Evolutionary conservation across 2,888 invertebrate species (phyloP).

Genomic region (Chaitophorus viminalis): DNA sequence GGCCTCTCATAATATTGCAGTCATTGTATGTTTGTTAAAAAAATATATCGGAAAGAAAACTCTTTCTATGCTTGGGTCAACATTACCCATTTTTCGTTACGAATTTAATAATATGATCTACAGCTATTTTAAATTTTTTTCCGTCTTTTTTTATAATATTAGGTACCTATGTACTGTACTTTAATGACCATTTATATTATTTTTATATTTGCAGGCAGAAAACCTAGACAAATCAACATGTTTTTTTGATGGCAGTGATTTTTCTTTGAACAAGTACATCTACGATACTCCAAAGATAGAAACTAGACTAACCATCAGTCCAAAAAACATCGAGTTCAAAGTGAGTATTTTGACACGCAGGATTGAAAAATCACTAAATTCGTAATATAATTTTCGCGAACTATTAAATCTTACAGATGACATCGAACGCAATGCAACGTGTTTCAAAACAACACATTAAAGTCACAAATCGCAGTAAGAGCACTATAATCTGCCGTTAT

Average conservation of each 20-base stretch:
- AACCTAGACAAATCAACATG: neutral
- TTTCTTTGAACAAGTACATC: neutral
- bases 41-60: too few species aligned
- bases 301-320: slow-evolving; percentile 15
- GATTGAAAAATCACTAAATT: neutral
- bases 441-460: neutral
- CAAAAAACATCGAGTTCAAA: neutral
- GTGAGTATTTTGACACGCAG: neutral
- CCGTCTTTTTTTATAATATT: too few species aligned
- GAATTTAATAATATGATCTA: too few species aligned
- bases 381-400: neutral
- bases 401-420: neutral
- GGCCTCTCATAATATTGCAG: too few species aligned
- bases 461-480: slow-evolving; percentile 40
- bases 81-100: too few species aligned
- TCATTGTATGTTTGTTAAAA: too few species aligned
- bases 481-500: neutral
- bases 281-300: neutral
- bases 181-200: too few species aligned
- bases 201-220: neutral
- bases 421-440: neutral
- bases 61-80: too few species aligned
- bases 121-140: too few species aligned
- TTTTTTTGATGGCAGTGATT: neutral
- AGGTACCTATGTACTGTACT: too few species aligned